A percentile compares a stretch with the other conserved stretches of the same genome.
phyloP scores from a whole-genome alignment of 2,113 vertebrate genomes.

The Sturnus vulgaris region DNA sequence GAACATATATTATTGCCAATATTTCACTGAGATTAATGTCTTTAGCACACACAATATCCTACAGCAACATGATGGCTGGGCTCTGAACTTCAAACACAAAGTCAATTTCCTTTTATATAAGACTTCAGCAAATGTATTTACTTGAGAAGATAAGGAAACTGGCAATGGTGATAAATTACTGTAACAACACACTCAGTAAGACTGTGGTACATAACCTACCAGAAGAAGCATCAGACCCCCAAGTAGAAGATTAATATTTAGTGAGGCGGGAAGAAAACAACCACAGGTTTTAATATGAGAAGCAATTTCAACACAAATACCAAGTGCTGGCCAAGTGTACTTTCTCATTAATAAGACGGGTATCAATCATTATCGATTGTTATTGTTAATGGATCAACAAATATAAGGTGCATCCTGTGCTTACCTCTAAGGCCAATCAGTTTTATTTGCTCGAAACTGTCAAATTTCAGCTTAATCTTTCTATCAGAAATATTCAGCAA shows the following conservation, averaged over 20 bases:
- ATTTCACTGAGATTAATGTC: background rate
- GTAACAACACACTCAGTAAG: background rate
- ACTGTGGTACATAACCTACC: accelerated
- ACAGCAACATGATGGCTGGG: background rate
- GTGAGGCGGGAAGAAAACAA: background rate
- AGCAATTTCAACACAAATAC: background rate
- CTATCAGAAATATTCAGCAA: background rate
- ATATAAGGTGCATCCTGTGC: background rate
- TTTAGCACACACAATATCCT: background rate
- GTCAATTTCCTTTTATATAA: background rate
- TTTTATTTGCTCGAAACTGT: background rate
- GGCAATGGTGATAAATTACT: background rate
- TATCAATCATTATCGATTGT: accelerated
- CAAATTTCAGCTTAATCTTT: background rate
- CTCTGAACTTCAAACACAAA: background rate
- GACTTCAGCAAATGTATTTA: background rate
- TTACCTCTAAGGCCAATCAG: background rate
- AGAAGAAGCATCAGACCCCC: background rate
- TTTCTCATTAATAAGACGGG: background rate
- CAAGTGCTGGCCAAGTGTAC: background rate
- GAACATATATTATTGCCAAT: background rate
- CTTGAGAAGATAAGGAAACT: background rate
- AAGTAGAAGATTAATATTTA: background rate
- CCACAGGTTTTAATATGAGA: background rate
- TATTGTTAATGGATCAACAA: background rate